Conservation (phyloP, 2,797 vertebrate species). For the Melanogrammus aeglefinus region DNA sequence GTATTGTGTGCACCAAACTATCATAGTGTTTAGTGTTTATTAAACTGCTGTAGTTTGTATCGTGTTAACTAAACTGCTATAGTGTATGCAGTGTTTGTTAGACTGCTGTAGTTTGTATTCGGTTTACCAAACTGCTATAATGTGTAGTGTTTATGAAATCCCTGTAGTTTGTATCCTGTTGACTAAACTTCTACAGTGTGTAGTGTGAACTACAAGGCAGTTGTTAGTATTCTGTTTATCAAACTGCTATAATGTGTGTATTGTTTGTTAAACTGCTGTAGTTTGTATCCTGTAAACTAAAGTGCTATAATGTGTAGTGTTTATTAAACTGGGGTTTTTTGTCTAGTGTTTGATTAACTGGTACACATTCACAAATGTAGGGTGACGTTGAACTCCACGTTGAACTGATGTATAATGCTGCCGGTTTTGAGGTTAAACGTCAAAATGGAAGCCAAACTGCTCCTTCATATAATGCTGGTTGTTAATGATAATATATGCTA, state of each 20-base stretch:
- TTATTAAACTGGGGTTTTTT: neutral
- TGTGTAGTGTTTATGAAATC: neutral
- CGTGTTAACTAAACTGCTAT: neutral
- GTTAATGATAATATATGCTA: neutral
- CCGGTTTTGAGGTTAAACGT: neutral
- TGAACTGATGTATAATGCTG: neutral
- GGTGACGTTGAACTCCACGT: neutral
- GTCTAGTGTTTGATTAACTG: neutral
- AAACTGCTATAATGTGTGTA: neutral
- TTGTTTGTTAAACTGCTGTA: slow-evolving; percentile 8
- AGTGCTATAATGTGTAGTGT: neutral
- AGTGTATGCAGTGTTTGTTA: slow-evolving; percentile 40
- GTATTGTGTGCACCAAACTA: slow-evolving; percentile 18
- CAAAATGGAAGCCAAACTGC: neutral
- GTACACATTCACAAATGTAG: neutral
- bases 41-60: neutral
- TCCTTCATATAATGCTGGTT: slow-evolving; percentile 1
- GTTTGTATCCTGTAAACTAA: neutral
- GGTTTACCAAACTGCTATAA: neutral
- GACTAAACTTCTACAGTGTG: neutral
- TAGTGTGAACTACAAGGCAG: neutral
- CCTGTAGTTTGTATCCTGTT: slow-evolving; percentile 13
- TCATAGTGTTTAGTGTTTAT: slow-evolving; percentile 4
- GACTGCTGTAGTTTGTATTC: neutral
- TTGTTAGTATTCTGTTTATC: slow-evolving; percentile 33